Evolutionary conservation across 23 tunicate genomes (phyloP).

Genomic region (Oikopleura albicans): DNA sequence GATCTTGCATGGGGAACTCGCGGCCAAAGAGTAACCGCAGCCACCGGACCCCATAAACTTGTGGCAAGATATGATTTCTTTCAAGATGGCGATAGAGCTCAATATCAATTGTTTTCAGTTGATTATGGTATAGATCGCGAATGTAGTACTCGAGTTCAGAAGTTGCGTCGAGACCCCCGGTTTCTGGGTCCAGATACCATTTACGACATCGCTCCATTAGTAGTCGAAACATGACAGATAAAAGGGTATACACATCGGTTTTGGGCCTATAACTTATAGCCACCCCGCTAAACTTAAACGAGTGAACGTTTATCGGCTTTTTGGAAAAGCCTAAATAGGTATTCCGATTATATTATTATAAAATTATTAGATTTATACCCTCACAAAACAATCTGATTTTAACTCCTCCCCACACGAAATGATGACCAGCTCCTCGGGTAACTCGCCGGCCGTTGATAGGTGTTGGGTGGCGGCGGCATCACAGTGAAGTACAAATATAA

Average conservation of each 20-base stretch:
- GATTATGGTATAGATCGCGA: conserved; percentile 27
- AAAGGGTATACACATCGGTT: no score
- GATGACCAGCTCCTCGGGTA: conserved; percentile 24
- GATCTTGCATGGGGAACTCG: conserved; percentile 67
- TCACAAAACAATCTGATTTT: background rate
- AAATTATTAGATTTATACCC: no score
- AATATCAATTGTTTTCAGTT: conserved; percentile 33
- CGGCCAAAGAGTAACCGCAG: conserved; percentile 80
- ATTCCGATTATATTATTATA: no score
- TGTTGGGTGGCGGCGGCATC: conserved; percentile 66
- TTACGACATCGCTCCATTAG: background rate
- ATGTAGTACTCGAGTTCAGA: conserved; percentile 11
- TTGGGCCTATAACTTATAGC: no score
- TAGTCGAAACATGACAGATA: background rate
- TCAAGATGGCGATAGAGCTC: conserved; percentile 46
- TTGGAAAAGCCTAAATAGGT: no score
- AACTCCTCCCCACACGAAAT: background rate
- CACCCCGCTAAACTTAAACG: no score
- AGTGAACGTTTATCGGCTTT: no score
- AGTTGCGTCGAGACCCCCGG: background rate
- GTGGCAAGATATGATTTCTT: conserved; percentile 66
- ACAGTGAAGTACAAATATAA: conserved; percentile 69
- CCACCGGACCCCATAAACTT: conserved; percentile 94
- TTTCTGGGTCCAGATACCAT: conserved; percentile 4
- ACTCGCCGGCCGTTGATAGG: conserved; percentile 33